phyloP scores from a whole-genome alignment of 1,140 invertebrate genomes.

The Solenopsis invicta region DNA sequence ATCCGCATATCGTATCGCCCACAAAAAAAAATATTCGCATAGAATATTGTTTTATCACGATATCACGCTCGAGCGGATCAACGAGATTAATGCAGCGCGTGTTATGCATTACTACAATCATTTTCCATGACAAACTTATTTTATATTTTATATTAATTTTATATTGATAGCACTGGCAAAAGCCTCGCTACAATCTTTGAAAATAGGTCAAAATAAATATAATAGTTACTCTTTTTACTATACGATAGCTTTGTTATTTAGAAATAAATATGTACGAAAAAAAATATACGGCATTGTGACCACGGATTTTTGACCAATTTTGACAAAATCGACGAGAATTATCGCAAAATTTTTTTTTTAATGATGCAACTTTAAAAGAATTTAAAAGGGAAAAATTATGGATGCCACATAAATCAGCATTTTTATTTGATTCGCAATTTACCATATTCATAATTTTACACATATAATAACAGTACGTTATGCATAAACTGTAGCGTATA shows the following conservation, averaged over 20 bases:
- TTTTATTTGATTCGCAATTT: constrained; percentile 21
- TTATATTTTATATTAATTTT: not conserved
- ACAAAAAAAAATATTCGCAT: constrained; percentile 5
- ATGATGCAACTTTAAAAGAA: not conserved
- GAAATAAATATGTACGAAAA: not conserved
- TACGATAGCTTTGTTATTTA: not conserved
- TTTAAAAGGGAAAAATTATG: not conserved
- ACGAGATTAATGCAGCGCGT: constrained; percentile 12
- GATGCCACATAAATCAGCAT: not conserved
- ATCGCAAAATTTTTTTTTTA: not conserved
- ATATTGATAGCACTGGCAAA: not conserved
- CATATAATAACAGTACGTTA: not conserved
- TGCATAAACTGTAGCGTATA: not conserved
- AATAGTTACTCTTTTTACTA: not conserved
- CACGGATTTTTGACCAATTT: not conserved
- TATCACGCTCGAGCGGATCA: constrained; percentile 29
- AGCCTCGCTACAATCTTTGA: not conserved
- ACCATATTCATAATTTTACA: not conserved
- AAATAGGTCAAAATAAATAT: not conserved
- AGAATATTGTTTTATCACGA: constrained; percentile 35
- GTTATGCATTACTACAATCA: constrained; percentile 18
- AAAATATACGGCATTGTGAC: not conserved
- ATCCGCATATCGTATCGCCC: not conserved
- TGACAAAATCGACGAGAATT: not conserved
- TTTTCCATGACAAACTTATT: not conserved